These are phyloP conservation scores for Bufo bufo DNA, from an alignment of 2,113 vertebrate genomes.

Conservation along the genomic window DNA sequence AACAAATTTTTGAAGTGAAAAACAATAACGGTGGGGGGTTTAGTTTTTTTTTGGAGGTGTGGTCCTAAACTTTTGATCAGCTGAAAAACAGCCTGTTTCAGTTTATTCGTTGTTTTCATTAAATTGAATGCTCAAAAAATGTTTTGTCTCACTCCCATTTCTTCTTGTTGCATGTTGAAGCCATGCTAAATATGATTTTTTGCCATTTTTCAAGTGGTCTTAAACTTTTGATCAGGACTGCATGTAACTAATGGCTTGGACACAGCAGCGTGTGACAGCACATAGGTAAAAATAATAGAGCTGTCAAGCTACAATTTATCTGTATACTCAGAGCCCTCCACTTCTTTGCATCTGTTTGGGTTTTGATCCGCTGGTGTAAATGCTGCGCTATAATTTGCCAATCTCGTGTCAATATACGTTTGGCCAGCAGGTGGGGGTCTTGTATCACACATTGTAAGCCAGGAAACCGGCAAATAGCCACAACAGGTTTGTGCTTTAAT, in stretches of 20 bases:
- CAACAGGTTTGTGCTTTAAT: neutral
- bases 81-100: too few species aligned
- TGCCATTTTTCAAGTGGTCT: too few species aligned
- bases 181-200: too few species aligned
- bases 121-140: too few species aligned
- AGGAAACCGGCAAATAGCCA: neutral
- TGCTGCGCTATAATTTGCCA: neutral
- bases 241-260: neutral
- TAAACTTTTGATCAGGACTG: neutral
- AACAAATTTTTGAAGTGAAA: too few species aligned
- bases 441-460: neutral
- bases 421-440: slow-evolving; percentile 30
- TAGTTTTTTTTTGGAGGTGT: too few species aligned
- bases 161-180: too few species aligned
- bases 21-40: too few species aligned
- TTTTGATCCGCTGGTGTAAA: neutral
- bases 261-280: neutral
- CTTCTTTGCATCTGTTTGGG: neutral
- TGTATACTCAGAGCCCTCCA: neutral
- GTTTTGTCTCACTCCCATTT: too few species aligned
- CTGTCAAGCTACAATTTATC: neutral
- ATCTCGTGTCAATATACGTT: neutral
- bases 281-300: neutral
- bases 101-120: too few species aligned
- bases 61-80: too few species aligned